These are phyloP conservation scores for Tragelaphus strepsiceros DNA, from an alignment of 2,113 vertebrate genomes.

Conservation along the genomic window DNA sequence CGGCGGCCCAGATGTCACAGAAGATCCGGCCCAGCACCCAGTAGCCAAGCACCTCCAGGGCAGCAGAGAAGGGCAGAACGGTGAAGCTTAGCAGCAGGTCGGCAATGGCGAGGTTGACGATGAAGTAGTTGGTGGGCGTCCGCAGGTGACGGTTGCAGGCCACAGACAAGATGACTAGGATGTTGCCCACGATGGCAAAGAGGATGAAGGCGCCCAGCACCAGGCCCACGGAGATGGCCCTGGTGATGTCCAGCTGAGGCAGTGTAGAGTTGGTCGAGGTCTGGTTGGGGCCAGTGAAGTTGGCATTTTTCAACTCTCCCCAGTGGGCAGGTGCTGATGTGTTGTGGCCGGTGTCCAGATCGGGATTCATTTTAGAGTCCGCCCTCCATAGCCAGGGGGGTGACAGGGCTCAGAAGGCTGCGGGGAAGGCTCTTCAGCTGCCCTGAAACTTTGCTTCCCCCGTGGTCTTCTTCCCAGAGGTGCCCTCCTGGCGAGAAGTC, in stretches of 20 bases:
- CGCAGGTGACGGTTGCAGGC: slow-evolving; percentile 96
- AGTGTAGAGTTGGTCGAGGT: slow-evolving; percentile 78
- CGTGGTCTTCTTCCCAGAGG: slow-evolving; percentile 48
- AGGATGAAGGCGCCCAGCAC: slow-evolving; percentile 94
- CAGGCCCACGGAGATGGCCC: slow-evolving; percentile 90
- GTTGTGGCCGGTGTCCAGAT: slow-evolving; percentile 71
- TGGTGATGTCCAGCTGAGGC: slow-evolving; percentile 82
- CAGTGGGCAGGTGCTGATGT: slow-evolving; percentile 74
- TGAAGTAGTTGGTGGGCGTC: slow-evolving; percentile 97
- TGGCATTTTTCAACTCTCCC: slow-evolving; percentile 71
- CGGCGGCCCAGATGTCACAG: slow-evolving; percentile 97
- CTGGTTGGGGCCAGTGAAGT: slow-evolving; percentile 79
- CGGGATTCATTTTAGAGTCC: slow-evolving; percentile 80
- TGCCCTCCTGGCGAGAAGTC: slow-evolving; percentile 30
- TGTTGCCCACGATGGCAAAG: slow-evolving; percentile 95
- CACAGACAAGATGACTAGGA: slow-evolving; percentile 95
- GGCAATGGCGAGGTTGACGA: slow-evolving; percentile 95
- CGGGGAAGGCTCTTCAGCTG: slow-evolving; percentile 53
- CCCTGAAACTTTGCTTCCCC: slow-evolving; percentile 69
- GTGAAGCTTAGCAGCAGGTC: slow-evolving; percentile 95
- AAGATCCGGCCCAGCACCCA: slow-evolving; percentile 96
- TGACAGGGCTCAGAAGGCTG: slow-evolving; percentile 56
- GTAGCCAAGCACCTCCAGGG: slow-evolving; percentile 90
- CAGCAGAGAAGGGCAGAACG: slow-evolving; percentile 94
- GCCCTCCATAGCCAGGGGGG: slow-evolving; percentile 81